These are phyloP conservation scores for Xiphorhynchus elegans DNA, from an alignment of 2,113 vertebrate genomes.

Conservation along the genomic window DNA sequence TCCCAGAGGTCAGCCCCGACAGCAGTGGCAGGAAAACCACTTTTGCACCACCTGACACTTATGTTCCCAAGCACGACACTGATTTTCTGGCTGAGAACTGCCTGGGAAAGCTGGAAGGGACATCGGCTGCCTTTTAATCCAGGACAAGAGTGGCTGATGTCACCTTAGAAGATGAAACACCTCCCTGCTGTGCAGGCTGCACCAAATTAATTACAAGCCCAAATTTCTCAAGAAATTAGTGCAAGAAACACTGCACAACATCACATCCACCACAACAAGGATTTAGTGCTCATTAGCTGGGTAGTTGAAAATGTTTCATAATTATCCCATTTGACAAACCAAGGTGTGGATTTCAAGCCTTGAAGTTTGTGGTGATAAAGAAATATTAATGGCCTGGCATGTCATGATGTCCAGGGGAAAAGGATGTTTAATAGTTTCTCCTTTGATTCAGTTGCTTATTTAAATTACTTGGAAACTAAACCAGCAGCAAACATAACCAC, in stretches of 20 bases:
- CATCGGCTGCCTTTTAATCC: background rate
- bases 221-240: background rate
- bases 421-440: conserved; percentile 53
- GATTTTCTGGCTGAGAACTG: background rate
- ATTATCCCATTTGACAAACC: conserved; percentile 12
- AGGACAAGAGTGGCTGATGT: background rate
- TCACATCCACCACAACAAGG: background rate
- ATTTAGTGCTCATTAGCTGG: background rate
- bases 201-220: background rate
- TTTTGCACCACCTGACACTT: background rate
- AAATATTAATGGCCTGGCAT: conserved; percentile 37
- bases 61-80: background rate
- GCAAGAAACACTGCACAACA: rapidly evolving
- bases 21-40: background rate
- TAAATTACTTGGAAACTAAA: conserved; percentile 53
- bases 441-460: conserved; percentile 46
- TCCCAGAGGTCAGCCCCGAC: background rate
- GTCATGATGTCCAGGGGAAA: background rate
- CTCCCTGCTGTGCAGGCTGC: background rate
- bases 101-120: background rate
- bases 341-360: background rate
- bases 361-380: background rate
- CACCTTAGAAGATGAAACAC: background rate
- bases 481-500: conserved; percentile 24
- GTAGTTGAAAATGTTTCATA: conserved; percentile 19